Base-by-base conservation (phyloP, 1,140 invertebrate genomes). In the Drosophila lowei region DNA sequence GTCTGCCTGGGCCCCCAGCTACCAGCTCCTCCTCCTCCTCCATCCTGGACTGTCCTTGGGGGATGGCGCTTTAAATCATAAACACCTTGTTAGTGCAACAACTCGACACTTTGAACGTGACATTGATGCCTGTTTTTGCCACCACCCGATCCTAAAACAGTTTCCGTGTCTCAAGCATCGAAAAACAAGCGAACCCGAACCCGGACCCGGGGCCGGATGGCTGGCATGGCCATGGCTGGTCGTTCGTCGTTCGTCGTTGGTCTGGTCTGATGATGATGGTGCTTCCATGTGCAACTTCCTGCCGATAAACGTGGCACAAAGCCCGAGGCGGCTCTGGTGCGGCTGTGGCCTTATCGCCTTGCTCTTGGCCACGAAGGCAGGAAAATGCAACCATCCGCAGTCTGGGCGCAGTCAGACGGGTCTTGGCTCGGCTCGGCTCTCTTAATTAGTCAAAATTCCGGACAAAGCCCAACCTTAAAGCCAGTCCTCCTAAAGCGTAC, bases 81-180 rank as follows among this genome's bases (percentile, higher is more conserved):
- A 85, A 86, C 88, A 77, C 77, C 83, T 90, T 90, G 86, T 86
- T 88, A 86, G 78, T 72, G 77, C 62, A 61, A 55, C 67, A 85
- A 77, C 83, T 72, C 71, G 71, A 72, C 74, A 79, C 67, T 72
- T 68, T 83, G 88, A 90, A 90, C 88, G 88, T 90, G 88, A 90
- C 88, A 90, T 90, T 90, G 88, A 90, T 90, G 88, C 72, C 76
- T 76, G 76, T 85, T 90, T 88, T 83, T 83, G 71, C 34, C 57
- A 44, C 16, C 44, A 53, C 63, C 60, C 38, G 30, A 67, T 49
- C 62, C 68, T 48, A 59, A 79, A 75, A 75, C 83, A 75, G 83
- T 75, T 86, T 77, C 77, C 78, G 83, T 70, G 83, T 83, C 84
- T 88, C 84, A 88, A 88, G 83, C 67, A 68, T 72, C 57, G 53